Conservation (phyloP, 2,797 vertebrate species). For the Muscicapa striata region DNA sequence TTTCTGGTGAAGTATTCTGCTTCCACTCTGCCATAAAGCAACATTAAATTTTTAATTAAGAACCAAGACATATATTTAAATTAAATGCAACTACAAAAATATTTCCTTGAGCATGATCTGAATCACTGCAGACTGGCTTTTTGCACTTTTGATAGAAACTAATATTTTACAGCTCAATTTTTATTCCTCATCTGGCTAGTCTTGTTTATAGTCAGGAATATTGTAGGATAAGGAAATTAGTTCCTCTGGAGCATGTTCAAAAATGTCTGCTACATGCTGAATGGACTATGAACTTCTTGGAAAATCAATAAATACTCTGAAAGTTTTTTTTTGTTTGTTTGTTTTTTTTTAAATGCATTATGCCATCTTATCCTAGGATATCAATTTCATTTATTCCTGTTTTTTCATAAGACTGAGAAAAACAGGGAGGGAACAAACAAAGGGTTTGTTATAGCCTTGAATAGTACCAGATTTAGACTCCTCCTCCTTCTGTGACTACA, state of each 20-base stretch:
- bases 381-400: not conserved
- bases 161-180: not conserved
- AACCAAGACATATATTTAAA: not conserved
- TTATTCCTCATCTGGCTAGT: not conserved
- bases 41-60: not conserved
- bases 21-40: not conserved
- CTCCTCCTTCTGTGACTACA: not conserved
- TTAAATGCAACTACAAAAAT: not conserved
- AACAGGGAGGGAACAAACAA: not conserved
- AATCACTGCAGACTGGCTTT: not conserved
- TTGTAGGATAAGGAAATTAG: not conserved
- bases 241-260: not conserved
- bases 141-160: not conserved
- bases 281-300: not conserved
- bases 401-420: not conserved
- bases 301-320: not conserved
- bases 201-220: not conserved
- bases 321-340: not conserved
- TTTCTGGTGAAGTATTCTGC: not conserved
- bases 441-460: not conserved
- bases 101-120: not conserved
- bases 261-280: not conserved
- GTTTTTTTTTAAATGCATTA: not conserved
- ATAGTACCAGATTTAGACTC: not conserved
- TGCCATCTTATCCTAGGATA: not conserved